Conservation (phyloP, 2,797 vertebrate genomes). For the Gila robusta region DNA sequence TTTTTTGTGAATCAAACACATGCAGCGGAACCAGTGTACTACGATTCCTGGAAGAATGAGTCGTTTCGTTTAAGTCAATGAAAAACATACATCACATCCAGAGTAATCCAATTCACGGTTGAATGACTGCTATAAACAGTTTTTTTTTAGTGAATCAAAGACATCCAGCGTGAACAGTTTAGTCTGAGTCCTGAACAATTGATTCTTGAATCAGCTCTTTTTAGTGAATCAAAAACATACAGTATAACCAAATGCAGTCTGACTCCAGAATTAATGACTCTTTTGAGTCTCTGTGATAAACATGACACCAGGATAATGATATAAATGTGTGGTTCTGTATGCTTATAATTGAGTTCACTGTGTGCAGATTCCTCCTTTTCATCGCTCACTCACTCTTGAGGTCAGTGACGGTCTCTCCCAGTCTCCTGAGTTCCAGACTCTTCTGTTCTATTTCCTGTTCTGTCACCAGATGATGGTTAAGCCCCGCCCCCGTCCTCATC, state of each 20-base stretch:
- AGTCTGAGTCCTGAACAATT: background rate
- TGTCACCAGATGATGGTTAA: slow-evolving; percentile 88
- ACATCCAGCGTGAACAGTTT: background rate
- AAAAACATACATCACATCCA: background rate
- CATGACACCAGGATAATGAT: background rate
- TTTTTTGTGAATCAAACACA: background rate
- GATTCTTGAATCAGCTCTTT: background rate
- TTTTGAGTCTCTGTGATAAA: background rate
- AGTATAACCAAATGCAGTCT: background rate
- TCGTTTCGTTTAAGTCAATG: background rate
- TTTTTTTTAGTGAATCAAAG: background rate
- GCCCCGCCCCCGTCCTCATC: slow-evolving; percentile 87
- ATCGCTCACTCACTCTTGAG: slow-evolving; percentile 86
- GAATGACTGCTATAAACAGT: background rate
- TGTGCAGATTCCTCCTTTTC: background rate
- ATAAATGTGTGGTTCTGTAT: background rate
- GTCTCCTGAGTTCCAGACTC: slow-evolving; percentile 89
- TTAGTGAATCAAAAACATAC: background rate
- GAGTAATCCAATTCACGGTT: background rate
- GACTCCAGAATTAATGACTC: background rate
- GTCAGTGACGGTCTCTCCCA: slow-evolving; percentile 91
- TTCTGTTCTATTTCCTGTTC: slow-evolving; percentile 94
- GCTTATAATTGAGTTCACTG: background rate
- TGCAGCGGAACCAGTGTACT: background rate
- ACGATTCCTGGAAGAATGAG: background rate